These are phyloP conservation scores for Stomatorhinus ivindoensis DNA, from an alignment of 2,113 vertebrate species.

Conservation along the genomic window DNA sequence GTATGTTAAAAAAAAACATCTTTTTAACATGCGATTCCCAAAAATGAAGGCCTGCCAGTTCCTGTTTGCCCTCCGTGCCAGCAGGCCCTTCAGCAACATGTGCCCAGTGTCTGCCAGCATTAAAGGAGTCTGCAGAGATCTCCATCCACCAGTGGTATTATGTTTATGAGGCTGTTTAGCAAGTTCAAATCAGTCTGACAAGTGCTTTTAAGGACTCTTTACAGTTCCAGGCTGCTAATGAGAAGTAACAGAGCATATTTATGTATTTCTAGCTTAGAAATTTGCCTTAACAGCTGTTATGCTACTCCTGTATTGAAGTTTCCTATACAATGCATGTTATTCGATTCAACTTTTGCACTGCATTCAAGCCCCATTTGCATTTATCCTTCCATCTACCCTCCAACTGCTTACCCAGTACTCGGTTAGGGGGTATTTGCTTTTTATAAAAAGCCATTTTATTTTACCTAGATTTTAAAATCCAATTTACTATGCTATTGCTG, in stretches of 20 bases:
- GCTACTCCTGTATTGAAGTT: background rate
- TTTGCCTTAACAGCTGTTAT: background rate
- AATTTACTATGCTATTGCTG: background rate
- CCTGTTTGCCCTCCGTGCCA: background rate
- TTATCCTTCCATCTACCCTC: background rate
- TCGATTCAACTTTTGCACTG: background rate
- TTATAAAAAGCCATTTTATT: background rate
- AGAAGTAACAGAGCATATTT: background rate
- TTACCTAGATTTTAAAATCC: background rate
- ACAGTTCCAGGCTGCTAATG: background rate
- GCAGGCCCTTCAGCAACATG: background rate
- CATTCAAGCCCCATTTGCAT: background rate
- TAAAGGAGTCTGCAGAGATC: background rate
- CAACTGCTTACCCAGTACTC: background rate
- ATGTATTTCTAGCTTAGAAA: background rate
- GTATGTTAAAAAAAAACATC: background rate
- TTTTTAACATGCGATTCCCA: background rate
- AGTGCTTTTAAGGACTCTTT: background rate
- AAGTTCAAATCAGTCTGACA: background rate
- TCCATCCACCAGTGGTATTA: background rate
- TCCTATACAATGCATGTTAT: background rate
- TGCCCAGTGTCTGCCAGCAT: background rate
- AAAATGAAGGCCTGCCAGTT: background rate
- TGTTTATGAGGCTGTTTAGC: background rate
- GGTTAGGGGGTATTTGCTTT: background rate